Evolutionary conservation across 1,140 invertebrate species (phyloP).

Genomic region (Heliothis subflexa): DNA sequence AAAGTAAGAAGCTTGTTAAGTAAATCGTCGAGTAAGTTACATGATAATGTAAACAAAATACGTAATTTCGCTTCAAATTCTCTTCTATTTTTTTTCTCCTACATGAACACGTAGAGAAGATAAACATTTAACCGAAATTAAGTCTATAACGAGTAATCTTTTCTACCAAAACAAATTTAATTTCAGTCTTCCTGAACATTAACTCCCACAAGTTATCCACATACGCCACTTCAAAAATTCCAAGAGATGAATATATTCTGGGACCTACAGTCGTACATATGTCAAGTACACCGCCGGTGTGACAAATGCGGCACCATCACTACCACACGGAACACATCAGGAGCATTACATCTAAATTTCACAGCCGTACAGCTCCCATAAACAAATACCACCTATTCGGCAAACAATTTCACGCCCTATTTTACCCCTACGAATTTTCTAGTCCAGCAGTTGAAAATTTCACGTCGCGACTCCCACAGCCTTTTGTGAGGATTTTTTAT

Average conservation of each 20-base stretch:
- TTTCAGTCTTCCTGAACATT: background rate
- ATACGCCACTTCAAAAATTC: background rate
- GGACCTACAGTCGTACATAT: slow-evolving; percentile 52
- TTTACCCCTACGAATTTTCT: slow-evolving; percentile 77
- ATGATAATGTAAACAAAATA: no score
- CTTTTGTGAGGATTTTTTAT: slow-evolving; percentile 72
- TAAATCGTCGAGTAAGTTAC: no score
- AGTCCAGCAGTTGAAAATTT: slow-evolving; percentile 73
- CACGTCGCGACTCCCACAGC: slow-evolving; percentile 62
- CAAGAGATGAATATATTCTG: slow-evolving; percentile 34
- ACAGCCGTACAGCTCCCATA: slow-evolving; percentile 66
- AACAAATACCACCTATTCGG: slow-evolving; percentile 79
- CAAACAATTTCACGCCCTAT: slow-evolving; percentile 81
- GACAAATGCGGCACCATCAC: slow-evolving; percentile 67
- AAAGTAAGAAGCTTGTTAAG: no score
- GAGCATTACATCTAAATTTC: slow-evolving; percentile 73
- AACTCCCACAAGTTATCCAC: background rate
- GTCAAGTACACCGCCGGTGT: slow-evolving; percentile 41
- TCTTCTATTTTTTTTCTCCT: background rate
- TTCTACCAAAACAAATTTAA: no score
- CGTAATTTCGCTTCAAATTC: no score
- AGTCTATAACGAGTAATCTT: no score
- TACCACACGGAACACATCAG: slow-evolving; percentile 59
- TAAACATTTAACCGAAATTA: no score
- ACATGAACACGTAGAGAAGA: background rate